Base-by-base conservation (phyloP, 2,113 vertebrate species). In the Syngnathus scovelli region DNA sequence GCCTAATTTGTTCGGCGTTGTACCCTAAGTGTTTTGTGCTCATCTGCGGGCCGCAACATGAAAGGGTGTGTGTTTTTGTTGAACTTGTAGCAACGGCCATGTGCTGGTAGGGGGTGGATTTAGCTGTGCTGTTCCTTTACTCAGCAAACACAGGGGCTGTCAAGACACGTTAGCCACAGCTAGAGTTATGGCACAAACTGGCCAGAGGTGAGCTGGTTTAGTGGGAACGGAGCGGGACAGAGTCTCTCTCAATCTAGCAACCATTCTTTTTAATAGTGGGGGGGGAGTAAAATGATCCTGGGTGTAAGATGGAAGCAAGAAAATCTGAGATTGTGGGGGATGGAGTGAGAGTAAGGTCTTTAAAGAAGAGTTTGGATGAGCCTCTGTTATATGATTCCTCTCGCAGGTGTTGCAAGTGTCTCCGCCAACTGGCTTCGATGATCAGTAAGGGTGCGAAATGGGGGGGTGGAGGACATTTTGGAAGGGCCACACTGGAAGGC, bases 41-140 rank as follows among this genome's bases (percentile, higher is more conserved):
- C 55, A 60, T 61, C 52, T 36, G 79, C 78, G 80, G 77, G 64
- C 68, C 65, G 66, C 1, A 0, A 63, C 70, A 87, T 82, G 68
- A 86, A 79, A 74, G 81, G 67, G 71, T 82, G 76, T 86, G 71
- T 82, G 78, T 88, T 82, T 86, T 82, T 75, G 76, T 79, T 84
- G 66, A 87, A 85, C 84, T 85, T 86, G 72, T 78, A 78, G 73
- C 77, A 79, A 82, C 67, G 79, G 84, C 76, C 81, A 81, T 43
- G 56, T 83, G 77, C 74, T 64, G 64, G 75, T 49, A 68, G 86
- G 85, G 81, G 85, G 83, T 73, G 54, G 56, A 49, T 54, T 75
- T 55, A 36, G 61, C 75, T 68, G 56, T 72, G 82, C 70, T 69
- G 80, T 72, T 67, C 69, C 68, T 83, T 79, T 79, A 73, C 67